These are phyloP conservation scores for Cephalopterus ornatus DNA, from an alignment of 2,113 vertebrate genomes.

Conservation along the genomic window DNA sequence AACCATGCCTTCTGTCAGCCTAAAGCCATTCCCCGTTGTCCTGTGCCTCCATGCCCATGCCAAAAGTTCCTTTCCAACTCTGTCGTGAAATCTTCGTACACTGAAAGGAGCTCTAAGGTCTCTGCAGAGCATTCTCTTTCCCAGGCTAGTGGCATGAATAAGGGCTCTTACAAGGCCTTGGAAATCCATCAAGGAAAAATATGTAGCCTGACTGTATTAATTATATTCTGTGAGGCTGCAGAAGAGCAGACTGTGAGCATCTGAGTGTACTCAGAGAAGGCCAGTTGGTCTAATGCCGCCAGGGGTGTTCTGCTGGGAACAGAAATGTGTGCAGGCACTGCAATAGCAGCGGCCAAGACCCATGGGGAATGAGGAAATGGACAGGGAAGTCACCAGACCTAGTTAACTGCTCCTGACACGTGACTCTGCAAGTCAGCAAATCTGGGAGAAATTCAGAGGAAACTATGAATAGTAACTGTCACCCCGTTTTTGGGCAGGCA, in stretches of 20 bases:
- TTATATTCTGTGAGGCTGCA: not conserved
- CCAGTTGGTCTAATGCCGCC: not conserved
- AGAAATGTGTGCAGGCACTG: accelerated
- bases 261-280: not conserved
- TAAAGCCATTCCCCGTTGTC: not conserved
- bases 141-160: not conserved
- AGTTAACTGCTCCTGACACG: not conserved
- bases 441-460: not conserved
- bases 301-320: not conserved
- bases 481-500: not conserved
- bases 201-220: not conserved
- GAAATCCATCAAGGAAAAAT: not conserved
- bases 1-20: not conserved
- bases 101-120: not conserved
- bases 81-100: not conserved
- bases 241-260: not conserved
- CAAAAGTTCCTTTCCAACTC: not conserved
- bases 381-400: not conserved
- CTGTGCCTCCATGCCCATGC: not conserved
- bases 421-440: not conserved
- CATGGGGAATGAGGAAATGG: not conserved
- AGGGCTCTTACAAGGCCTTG: not conserved
- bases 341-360: not conserved
- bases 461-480: not conserved
- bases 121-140: not conserved